Evolutionary conservation across 1,140 invertebrate species (phyloP).

Genomic region (Thrips palmi): DNA sequence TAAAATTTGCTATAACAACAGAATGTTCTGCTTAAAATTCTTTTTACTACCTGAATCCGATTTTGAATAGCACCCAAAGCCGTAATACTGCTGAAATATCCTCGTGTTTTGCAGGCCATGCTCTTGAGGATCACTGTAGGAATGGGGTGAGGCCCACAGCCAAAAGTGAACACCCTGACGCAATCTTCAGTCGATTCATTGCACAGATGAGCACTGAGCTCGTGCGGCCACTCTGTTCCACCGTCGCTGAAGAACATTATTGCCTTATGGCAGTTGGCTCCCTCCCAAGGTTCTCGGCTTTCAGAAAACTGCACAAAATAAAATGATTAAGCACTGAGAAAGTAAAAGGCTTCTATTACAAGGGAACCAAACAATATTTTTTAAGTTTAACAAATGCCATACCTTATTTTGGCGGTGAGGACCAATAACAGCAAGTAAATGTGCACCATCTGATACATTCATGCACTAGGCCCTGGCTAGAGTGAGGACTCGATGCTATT

Average conservation of each 20-base stretch:
- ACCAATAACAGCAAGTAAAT: constrained; percentile 11
- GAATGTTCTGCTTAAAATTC: constrained; percentile 23
- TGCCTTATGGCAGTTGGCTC: constrained; percentile 33
- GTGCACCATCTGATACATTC: constrained; percentile 11
- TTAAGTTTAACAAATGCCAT: no score
- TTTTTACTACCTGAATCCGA: constrained; percentile 27
- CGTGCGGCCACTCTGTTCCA: constrained; percentile 34
- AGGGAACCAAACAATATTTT: no score
- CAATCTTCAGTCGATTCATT: constrained; percentile 13
- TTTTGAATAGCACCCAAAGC: constrained; percentile 30
- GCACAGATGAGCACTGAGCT: constrained; percentile 31
- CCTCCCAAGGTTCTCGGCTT: constrained; percentile 15
- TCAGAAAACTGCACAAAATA: constrained; percentile 14
- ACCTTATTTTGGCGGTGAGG: no score
- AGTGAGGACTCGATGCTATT: no score
- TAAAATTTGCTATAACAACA: no score
- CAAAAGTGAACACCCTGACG: constrained; percentile 22
- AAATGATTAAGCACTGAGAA: no score
- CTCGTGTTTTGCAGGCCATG: constrained; percentile 23
- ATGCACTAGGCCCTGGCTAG: no score
- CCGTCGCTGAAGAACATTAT: constrained; percentile 46
- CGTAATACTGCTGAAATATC: constrained; percentile 28
- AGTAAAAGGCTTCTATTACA: no score
- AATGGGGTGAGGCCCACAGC: constrained; percentile 24
- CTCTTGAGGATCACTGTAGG: constrained; percentile 22